These are phyloP conservation scores for Meriones unguiculatus DNA, from an alignment of 2,113 vertebrate genomes.

Conservation along the genomic window DNA sequence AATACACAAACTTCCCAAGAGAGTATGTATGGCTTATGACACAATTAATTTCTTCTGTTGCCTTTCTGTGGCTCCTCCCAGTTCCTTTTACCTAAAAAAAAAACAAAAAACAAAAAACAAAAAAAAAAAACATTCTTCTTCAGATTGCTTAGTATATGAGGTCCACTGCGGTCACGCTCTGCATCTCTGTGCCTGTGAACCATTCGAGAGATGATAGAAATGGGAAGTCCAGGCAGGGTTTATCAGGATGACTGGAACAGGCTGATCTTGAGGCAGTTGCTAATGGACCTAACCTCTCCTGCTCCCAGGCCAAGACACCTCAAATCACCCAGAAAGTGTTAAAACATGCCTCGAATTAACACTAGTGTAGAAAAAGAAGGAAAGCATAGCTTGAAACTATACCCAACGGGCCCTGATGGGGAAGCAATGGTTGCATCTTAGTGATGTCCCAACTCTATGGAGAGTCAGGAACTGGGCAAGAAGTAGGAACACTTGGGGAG, in stretches of 20 bases:
- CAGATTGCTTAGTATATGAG: background rate
- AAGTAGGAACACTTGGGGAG: background rate
- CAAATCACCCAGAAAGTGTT: background rate
- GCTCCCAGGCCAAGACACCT: background rate
- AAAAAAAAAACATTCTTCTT: background rate
- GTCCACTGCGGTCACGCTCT: background rate
- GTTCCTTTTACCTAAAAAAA: background rate
- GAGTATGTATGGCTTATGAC: background rate
- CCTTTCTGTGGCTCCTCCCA: accelerated
- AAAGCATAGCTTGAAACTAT: background rate
- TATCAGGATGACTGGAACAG: background rate
- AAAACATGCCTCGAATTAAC: background rate
- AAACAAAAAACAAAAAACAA: background rate
- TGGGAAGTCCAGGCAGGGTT: background rate
- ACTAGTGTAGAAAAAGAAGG: background rate
- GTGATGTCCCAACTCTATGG: background rate
- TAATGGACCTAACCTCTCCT: background rate
- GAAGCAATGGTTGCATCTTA: background rate
- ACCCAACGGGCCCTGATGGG: background rate
- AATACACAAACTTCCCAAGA: background rate
- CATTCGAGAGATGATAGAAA: background rate
- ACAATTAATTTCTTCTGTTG: background rate
- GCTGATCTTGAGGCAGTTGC: background rate
- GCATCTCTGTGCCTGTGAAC: background rate
- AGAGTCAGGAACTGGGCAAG: background rate